These are phyloP conservation scores for Strix occidentalis DNA, from an alignment of 2,797 vertebrate genomes.

Conservation along the genomic window DNA sequence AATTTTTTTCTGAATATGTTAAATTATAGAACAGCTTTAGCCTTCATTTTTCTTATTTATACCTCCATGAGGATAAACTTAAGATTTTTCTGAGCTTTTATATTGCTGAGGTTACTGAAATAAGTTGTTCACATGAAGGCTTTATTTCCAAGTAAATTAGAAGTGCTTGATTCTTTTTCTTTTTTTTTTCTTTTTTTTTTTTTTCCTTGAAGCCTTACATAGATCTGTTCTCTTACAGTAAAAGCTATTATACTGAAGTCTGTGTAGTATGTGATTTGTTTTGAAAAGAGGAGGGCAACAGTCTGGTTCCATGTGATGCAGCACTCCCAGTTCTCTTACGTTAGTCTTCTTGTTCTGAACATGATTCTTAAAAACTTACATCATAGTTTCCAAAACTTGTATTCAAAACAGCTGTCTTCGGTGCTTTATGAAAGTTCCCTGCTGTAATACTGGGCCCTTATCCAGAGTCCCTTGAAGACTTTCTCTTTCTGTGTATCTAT, in stretches of 20 bases:
- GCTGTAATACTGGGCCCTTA: background rate
- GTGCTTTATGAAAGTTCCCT: background rate
- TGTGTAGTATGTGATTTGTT: background rate
- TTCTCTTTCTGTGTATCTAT: background rate
- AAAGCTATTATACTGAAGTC: background rate
- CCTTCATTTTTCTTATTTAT: background rate
- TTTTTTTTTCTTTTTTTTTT: background rate
- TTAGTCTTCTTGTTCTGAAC: background rate
- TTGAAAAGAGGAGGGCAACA: background rate
- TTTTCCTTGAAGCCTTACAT: background rate
- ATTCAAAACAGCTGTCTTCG: background rate
- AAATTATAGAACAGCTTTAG: background rate
- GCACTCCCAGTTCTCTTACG: background rate
- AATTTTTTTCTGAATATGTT: background rate
- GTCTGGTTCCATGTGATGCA: background rate
- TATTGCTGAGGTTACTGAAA: background rate
- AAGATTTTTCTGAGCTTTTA: background rate
- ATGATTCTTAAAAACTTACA: background rate
- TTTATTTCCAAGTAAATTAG: background rate
- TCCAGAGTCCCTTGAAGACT: background rate
- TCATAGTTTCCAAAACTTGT: background rate
- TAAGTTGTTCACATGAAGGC: background rate
- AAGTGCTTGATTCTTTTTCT: background rate
- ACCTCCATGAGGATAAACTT: background rate
- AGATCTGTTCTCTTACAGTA: background rate